These are phyloP conservation scores for Lysandra coridon DNA, from an alignment of 2,888 invertebrate genomes.

Conservation along the genomic window DNA sequence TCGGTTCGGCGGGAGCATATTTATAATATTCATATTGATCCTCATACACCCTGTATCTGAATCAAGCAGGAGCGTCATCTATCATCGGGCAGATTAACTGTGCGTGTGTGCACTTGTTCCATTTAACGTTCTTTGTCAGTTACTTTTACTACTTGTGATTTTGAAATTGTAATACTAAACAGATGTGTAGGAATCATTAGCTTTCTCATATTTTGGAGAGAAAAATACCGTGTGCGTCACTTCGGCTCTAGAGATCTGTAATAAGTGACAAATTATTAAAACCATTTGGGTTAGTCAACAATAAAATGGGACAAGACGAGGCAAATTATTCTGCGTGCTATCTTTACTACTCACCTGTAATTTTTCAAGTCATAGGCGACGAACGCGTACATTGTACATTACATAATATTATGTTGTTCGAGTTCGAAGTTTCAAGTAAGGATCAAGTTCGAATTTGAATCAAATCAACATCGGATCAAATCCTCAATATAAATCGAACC, in stretches of 20 bases:
- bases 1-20: too few species aligned
- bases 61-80: constrained; percentile 63
- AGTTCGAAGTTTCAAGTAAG: too few species aligned
- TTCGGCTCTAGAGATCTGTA: too few species aligned
- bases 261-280: too few species aligned
- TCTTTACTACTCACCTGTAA: too few species aligned
- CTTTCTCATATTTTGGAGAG: not conserved
- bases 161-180: constrained; percentile 16
- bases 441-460: not conserved
- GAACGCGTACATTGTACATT: too few species aligned
- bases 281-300: too few species aligned
- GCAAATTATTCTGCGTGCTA: too few species aligned
- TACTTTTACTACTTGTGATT: constrained; percentile 27
- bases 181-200: not conserved
- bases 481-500: not conserved
- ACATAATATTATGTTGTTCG: too few species aligned
- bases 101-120: constrained; percentile 63
- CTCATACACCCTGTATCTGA: constrained; percentile 51
- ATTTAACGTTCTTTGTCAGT: constrained; percentile 53
- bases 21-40: not conserved
- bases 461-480: not conserved
- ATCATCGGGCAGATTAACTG: constrained; percentile 67
- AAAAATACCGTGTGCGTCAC: too few species aligned
- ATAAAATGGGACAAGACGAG: too few species aligned
- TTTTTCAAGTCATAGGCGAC: too few species aligned